A percentile compares a stretch with the other conserved stretches of the same genome.
Evolutionary conservation across 1,140 invertebrate genomes (phyloP).

Genomic region (Octopus bimaculoides): DNA sequence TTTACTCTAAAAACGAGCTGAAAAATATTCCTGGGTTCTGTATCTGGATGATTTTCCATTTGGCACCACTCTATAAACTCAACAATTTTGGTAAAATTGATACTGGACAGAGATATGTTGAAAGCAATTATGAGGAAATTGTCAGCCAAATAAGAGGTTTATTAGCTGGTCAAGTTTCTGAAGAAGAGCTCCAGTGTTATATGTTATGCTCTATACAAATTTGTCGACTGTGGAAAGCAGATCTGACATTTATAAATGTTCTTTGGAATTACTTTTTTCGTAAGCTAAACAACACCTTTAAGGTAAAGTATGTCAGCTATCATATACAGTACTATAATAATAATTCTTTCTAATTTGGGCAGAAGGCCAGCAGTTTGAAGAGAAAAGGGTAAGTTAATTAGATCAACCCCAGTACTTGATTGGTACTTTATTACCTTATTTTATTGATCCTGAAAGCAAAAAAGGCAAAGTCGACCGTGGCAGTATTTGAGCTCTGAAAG

Average conservation of each 20-base stretch:
- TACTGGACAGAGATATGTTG: constrained; percentile 22
- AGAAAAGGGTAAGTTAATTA: no score
- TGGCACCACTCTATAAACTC: constrained; percentile 26
- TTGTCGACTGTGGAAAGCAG: constrained; percentile 25
- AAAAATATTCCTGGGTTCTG: constrained; percentile 11
- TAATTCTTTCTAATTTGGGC: no score
- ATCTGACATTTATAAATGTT: constrained; percentile 23
- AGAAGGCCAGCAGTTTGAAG: no score
- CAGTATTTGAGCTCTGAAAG: no score
- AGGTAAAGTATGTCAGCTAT: no score
- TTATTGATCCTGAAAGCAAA: no score
- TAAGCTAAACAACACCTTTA: constrained; percentile 17
- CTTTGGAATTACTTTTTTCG: constrained; percentile 38
- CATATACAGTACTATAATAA: no score
- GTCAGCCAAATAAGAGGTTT: constrained; percentile 14
- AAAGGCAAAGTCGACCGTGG: no score
- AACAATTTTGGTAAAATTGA: constrained; percentile 19
- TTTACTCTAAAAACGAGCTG: no score
- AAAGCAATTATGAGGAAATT: constrained; percentile 23
- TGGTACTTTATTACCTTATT: no score
- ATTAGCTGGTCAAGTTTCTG: neutral
- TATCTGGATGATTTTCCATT: constrained; percentile 28
- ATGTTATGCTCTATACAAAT: constrained; percentile 25
- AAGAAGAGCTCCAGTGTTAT: constrained; percentile 23
- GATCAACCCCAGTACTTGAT: no score